phyloP scores from a whole-genome alignment of 2,113 vertebrate species.

The Lagopus muta region DNA sequence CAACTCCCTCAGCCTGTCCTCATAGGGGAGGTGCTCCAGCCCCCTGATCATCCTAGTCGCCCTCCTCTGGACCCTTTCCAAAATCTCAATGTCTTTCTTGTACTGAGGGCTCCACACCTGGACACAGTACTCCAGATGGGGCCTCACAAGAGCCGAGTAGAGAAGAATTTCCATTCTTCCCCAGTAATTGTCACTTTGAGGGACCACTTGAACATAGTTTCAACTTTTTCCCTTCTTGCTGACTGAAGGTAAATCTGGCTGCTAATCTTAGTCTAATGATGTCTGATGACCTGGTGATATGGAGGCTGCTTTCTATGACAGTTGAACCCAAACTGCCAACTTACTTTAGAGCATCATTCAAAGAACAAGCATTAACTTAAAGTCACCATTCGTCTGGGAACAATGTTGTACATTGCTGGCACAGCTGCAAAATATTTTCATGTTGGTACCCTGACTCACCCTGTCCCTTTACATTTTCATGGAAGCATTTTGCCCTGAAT shows the following conservation, averaged over 20 bases:
- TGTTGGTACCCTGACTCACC: constrained; percentile 15
- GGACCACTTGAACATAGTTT: not conserved
- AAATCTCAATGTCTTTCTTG: no score
- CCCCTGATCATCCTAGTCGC: no score
- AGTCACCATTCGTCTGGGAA: not conserved
- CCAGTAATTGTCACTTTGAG: not conserved
- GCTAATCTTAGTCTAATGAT: not conserved
- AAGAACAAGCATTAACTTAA: not conserved
- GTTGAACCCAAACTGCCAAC: not conserved
- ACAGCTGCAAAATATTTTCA: constrained; percentile 4
- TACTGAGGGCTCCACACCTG: no score
- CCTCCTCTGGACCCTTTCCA: no score
- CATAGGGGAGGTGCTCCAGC: no score
- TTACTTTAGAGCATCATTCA: not conserved
- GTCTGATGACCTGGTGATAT: not conserved
- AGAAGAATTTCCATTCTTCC: fast-evolving
- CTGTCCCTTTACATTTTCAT: not conserved
- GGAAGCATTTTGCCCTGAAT: not conserved
- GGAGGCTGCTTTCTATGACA: not conserved
- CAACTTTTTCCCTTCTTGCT: not conserved
- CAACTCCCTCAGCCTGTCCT: no score
- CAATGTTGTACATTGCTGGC: not conserved
- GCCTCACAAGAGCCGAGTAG: no score
- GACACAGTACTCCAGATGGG: no score
- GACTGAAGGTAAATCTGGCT: not conserved